These are phyloP conservation scores for Drosophila peninsularis DNA, from an alignment of 2,888 invertebrate genomes.

Conservation along the genomic window DNA sequence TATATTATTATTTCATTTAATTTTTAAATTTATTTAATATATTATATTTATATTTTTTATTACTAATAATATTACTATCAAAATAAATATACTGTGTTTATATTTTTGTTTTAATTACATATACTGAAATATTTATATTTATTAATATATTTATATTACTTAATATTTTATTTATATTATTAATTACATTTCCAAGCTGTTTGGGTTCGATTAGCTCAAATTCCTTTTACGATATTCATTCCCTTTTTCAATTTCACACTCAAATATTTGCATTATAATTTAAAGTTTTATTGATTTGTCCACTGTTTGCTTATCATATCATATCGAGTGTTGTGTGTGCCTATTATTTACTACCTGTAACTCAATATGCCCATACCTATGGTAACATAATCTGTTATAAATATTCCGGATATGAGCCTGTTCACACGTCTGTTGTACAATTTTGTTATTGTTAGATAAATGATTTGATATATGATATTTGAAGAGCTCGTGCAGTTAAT, in stretches of 20 bases:
- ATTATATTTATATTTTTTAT: too few species aligned
- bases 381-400: background rate
- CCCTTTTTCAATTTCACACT: background rate
- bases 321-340: background rate
- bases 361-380: background rate
- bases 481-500: background rate
- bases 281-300: background rate
- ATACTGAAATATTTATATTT: too few species aligned
- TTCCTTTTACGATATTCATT: background rate
- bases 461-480: background rate
- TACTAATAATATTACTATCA: too few species aligned
- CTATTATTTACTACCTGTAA: conserved; percentile 4
- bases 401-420: background rate
- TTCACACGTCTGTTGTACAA: background rate
- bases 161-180: background rate
- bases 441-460: background rate
- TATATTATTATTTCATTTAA: too few species aligned
- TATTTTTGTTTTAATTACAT: background rate
- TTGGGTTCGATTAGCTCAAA: background rate
- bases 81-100: too few species aligned
- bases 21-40: too few species aligned
- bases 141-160: background rate
- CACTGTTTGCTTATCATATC: background rate
- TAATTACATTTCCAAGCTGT: background rate
- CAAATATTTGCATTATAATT: background rate